Conservation (phyloP, 2,113 vertebrate species). For the Pristiophorus japonicus region DNA sequence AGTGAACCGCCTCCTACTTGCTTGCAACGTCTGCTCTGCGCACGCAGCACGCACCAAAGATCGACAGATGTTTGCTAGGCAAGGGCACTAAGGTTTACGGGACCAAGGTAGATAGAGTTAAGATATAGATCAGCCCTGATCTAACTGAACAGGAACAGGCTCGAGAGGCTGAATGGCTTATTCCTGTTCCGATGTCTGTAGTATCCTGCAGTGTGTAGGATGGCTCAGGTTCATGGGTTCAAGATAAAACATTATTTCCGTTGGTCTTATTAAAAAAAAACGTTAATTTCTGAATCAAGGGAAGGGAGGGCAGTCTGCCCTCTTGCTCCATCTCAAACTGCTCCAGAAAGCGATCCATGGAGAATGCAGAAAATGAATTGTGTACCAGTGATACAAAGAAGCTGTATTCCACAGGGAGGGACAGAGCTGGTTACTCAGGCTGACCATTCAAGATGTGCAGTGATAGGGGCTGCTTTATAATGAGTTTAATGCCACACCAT, state of each 20-base stretch:
- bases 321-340: background rate
- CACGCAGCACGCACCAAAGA: background rate
- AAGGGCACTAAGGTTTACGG: background rate
- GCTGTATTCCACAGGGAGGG: background rate
- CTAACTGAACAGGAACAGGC: too few species aligned
- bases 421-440: background rate
- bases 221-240: background rate
- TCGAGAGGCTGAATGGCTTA: too few species aligned
- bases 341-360: background rate
- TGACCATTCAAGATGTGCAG: background rate
- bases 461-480: background rate
- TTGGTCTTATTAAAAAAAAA: background rate
- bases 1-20: too few species aligned
- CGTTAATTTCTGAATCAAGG: background rate
- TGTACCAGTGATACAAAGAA: background rate
- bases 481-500: background rate
- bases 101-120: background rate
- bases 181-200: background rate
- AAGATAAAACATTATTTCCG: background rate
- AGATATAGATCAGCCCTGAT: background rate
- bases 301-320: background rate
- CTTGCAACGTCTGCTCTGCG: background rate
- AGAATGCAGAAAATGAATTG: background rate
- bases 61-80: background rate
- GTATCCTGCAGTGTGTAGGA: background rate